Percentiles rank a stretch among this genome's conserved stretches.
These are phyloP conservation scores for Cassiopea xamachana DNA, from an alignment of 30 jellyfish, hydroid and myxozoan species.

Conservation along the genomic window DNA sequence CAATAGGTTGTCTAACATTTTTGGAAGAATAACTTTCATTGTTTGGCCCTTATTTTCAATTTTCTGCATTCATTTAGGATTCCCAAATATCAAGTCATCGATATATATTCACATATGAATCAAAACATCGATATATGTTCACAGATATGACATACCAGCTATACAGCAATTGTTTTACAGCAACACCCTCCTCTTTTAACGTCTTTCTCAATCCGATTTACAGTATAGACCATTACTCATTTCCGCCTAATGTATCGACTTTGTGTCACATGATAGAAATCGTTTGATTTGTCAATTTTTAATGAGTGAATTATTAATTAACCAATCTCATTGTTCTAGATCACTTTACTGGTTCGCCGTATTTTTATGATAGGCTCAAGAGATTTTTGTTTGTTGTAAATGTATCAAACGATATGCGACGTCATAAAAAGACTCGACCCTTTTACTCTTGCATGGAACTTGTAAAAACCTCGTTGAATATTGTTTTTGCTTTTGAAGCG, in stretches of 20 bases:
- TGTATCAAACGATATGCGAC: constrained; percentile 2
- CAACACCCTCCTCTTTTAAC: no score
- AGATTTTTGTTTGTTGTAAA: not conserved
- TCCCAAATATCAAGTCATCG: not conserved
- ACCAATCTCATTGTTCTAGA: not conserved
- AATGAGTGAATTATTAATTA: no score
- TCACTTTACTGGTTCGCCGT: not conserved
- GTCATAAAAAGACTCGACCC: not conserved
- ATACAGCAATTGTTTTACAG: no score
- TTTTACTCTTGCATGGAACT: not conserved
- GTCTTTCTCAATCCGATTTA: no score
- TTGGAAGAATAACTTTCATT: no score
- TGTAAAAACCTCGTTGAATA: not conserved
- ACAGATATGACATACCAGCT: not conserved
- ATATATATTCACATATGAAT: not conserved
- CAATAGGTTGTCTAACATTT: no score
- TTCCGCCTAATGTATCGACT: not conserved
- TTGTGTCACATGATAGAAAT: not conserved
- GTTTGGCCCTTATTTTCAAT: no score
- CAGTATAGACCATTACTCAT: no score
- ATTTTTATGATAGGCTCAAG: no score
- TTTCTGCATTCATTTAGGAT: not conserved
- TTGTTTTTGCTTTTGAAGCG: not conserved
- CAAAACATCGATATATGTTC: no score
- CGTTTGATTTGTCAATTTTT: not conserved